Base-by-base conservation (phyloP, 2,888 invertebrate genomes). In the Anarsia innoxiella region DNA sequence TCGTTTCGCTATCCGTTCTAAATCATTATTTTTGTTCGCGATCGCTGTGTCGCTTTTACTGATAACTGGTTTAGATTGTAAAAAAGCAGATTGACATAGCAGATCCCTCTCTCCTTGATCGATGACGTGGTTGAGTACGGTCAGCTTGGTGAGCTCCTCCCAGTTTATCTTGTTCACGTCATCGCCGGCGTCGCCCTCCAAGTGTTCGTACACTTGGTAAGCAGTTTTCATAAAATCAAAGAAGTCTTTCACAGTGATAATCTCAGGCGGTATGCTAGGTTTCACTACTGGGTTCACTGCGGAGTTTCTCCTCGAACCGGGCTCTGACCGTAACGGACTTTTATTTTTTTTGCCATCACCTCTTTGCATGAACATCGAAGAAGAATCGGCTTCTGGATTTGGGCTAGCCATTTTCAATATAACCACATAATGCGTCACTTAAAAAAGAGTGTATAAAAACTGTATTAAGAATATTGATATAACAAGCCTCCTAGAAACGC, bases 181-280 rank as follows among this genome's bases (percentile, higher is more conserved):
- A 46, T 86, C 66, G 53, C 86, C 74, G n/a, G n/a, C n/a, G 16
- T 71, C 71, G 3, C 66, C 80, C 67, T 75, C 80, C 42, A 78
- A 56, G 49, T 83, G 76, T 49, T 85, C 84, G 40, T 82, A 85
- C 8, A 91, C 89, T 75, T 91, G 90, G 67, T 91, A 92, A 0
- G 91, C 91, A 4, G 90, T 90, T 63, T 89, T 88, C 79, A 92
- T 86, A 58, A 91, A 91, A 57, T 91, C 90, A 51, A 92, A 88
- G 58, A 92, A 91, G 52, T 90, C 89, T 64, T 88, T 88, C 4
- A 91, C 88, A 0, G 91, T 88, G 32, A 91, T 88, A n/a, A n/a
- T n/a, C n/a, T n/a, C n/a, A n/a, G n/a, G n/a, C n/a, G n/a, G n/a
- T n/a, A n/a, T n/a, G n/a, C n/a, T n/a, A n/a, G n/a, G n/a, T n/a